Conservation (phyloP, 2,888 invertebrate species). For the Sphaerophoria taeniata region DNA sequence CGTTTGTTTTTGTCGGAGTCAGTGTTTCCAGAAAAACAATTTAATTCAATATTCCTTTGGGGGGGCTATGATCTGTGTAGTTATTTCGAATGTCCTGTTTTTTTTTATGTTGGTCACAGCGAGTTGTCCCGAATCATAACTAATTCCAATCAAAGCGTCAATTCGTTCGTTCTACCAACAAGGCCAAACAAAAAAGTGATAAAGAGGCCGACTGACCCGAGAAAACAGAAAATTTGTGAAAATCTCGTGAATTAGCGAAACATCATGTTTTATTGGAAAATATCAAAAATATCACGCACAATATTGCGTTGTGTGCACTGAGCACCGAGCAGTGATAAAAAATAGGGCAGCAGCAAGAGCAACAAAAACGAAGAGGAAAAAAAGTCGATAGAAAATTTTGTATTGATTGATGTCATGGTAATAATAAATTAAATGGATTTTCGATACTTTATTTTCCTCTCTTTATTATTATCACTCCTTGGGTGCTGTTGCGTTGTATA, state of each 20-base stretch:
- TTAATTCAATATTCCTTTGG: neutral
- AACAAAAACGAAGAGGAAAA: neutral
- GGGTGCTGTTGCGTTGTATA: slow-evolving; percentile 14
- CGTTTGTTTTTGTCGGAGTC: neutral
- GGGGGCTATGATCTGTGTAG: neutral
- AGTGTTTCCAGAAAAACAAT: slow-evolving; percentile 2
- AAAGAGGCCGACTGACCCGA: neutral
- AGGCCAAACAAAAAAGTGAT: neutral
- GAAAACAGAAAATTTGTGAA: slow-evolving; percentile 40
- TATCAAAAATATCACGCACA: slow-evolving; percentile 79
- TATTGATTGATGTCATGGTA: slow-evolving; percentile 73
- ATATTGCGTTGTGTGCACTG: slow-evolving; percentile 23
- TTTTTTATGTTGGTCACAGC: neutral
- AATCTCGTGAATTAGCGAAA: slow-evolving; percentile 81
- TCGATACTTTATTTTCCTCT: slow-evolving; percentile 5
- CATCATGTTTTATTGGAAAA: slow-evolving; percentile 79
- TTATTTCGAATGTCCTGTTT: neutral
- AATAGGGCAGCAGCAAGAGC: no score
- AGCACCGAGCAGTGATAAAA: no score
- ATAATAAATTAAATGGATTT: slow-evolving; percentile 72
- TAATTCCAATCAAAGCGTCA: slow-evolving; percentile 49
- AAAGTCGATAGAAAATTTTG: neutral
- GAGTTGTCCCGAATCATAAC: neutral
- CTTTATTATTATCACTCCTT: neutral
- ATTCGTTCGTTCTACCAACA: slow-evolving; percentile 22